These are phyloP conservation scores for Eupithecia insigniata DNA, from an alignment of 2,888 invertebrate genomes.

Conservation along the genomic window DNA sequence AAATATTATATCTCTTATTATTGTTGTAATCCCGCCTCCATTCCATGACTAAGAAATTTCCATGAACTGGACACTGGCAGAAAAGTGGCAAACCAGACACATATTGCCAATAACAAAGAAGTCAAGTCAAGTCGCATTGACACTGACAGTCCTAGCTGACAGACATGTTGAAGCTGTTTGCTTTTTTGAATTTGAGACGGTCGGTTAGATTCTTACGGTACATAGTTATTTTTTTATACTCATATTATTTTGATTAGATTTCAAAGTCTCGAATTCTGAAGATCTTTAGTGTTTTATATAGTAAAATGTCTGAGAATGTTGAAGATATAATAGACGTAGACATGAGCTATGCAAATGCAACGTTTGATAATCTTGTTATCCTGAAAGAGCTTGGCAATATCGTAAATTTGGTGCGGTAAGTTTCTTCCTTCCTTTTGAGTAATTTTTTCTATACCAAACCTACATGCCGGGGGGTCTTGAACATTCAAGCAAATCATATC, in stretches of 20 bases:
- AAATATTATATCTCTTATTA: too few species aligned
- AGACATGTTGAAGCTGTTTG: too few species aligned
- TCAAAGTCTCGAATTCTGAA: background rate
- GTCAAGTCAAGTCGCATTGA: too few species aligned
- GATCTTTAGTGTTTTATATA: background rate
- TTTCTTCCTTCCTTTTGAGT: constrained; percentile 12
- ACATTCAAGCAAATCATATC: background rate
- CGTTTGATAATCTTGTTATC: constrained; percentile 73
- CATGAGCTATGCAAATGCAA: constrained; percentile 61
- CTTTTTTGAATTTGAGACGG: background rate
- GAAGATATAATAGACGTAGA: constrained; percentile 57
- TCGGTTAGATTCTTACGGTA: too few species aligned
- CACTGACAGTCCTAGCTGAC: too few species aligned
- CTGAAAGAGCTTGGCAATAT: constrained; percentile 76
- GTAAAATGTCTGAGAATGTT: constrained; percentile 61
- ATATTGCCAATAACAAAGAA: too few species aligned
- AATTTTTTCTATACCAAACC: background rate
- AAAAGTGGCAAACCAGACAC: too few species aligned
- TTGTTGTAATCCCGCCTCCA: too few species aligned
- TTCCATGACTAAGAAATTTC: too few species aligned
- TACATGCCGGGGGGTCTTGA: background rate
- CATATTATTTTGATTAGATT: too few species aligned
- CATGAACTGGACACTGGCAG: too few species aligned
- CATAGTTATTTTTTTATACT: too few species aligned
- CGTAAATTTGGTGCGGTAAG: constrained; percentile 70